Evolutionary conservation across 2,113 vertebrate species (phyloP), one percentile per base, ranked within the genome.

Genomic region (Daphoenositta chrysoptera): DNA sequence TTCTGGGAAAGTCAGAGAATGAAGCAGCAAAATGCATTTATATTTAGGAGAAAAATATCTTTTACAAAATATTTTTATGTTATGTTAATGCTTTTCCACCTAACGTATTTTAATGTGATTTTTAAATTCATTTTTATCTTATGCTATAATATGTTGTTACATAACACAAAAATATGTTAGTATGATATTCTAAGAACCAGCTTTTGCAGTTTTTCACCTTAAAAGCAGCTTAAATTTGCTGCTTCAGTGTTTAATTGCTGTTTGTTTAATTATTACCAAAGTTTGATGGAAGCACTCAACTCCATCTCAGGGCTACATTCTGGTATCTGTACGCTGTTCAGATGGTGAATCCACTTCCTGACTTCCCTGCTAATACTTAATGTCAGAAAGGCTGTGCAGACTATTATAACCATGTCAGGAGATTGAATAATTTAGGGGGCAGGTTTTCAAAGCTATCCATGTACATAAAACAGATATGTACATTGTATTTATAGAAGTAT

Each of bases 241-340:
- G 13, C 44, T 93, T 93, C 37, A 57, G 31, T 77, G 73, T 92
- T 95, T 94, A 93, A 76, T 93, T 93, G 40, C 79, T 77, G 65
- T 90, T n/a, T n/a, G n/a, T n/a, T n/a, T n/a, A n/a, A n/a, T n/a
- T n/a, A n/a, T n/a, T n/a, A n/a, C n/a, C n/a, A n/a, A n/a, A n/a
- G n/a, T n/a, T n/a, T n/a, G n/a, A n/a, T n/a, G n/a, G 77, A 89
- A 95, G 54, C 50, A 82, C n/a, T 69, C 31, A 40, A 42, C 44
- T 94, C 81, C 61, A 50, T 66, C 64, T 88, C 69, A 70, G 83
- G 84, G 87, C 84, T 91, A 35, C 56, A 58, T 78, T 31, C 78
- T 76, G 44, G 40, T 83, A 78, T 63, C 42, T 73, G 53, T 61
- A 54, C 11, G 2, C 66, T 71, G 23, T 89, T 94, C 82, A 93